Evolutionary conservation across 2,888 invertebrate species (phyloP).

Genomic region (Neoascia interrupta): DNA sequence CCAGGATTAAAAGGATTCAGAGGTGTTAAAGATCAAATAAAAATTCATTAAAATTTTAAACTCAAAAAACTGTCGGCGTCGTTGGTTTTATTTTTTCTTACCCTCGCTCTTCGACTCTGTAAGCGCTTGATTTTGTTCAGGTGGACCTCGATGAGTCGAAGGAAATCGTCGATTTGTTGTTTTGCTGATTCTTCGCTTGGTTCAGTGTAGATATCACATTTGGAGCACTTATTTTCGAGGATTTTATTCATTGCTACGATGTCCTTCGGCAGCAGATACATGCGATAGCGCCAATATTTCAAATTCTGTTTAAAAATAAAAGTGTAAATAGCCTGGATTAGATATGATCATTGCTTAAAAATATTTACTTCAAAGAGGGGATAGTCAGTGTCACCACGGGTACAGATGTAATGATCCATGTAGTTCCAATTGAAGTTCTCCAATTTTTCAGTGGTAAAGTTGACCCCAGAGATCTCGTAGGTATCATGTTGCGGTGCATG

Average conservation of each 20-base stretch:
- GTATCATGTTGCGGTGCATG: constrained; percentile 95
- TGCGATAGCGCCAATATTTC: constrained; percentile 95
- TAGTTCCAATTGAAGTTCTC: constrained; percentile 99
- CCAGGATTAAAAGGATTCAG: constrained; percentile 30
- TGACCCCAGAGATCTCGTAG: constrained; percentile 96
- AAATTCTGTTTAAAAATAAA: constrained; percentile 82
- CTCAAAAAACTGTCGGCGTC: constrained; percentile 1
- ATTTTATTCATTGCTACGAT: constrained; percentile 90
- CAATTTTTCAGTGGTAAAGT: constrained; percentile 95
- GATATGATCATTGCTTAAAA: not conserved
- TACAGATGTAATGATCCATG: constrained; percentile 97
- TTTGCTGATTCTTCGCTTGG: constrained; percentile 81
- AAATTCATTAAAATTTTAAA: constrained; percentile 19
- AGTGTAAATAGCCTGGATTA: too few relatives aligned
- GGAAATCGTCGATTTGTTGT: constrained; percentile 85
- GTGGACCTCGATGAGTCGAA: constrained; percentile 91
- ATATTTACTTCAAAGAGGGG: constrained; percentile 88
- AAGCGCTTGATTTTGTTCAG: constrained; percentile 94
- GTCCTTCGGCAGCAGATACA: constrained; percentile 91
- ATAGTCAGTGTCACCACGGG: constrained; percentile 95
- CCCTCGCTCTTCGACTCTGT: constrained; percentile 87
- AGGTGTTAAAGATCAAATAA: constrained; percentile 46
- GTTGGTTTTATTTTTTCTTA: constrained; percentile 80
- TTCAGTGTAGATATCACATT: constrained; percentile 90
- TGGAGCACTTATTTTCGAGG: constrained; percentile 85